Base-by-base conservation (phyloP, 1,140 invertebrate genomes). In the Cephus cinctus region DNA sequence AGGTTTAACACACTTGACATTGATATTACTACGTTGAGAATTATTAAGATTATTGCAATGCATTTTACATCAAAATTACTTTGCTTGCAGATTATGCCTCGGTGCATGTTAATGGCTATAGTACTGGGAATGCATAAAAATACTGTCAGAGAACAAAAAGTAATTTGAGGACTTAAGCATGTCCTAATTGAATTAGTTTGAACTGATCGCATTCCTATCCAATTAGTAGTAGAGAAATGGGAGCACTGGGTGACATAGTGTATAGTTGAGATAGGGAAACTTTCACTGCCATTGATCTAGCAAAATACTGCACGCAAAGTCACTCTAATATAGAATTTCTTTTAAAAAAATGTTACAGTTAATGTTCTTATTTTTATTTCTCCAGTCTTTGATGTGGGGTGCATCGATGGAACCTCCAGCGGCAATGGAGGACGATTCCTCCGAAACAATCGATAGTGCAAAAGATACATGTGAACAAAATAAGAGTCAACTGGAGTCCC, bases 151-250 rank as follows among this genome's bases (percentile, higher is more conserved):
- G n/a, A n/a, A n/a, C n/a, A n/a, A n/a, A n/a, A n/a, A n/a, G n/a
- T n/a, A n/a, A n/a, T n/a, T n/a, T n/a, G n/a, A n/a, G n/a, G n/a
- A n/a, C n/a, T n/a, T 56, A 50, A 54, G 59, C 50, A 58, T 44
- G 54, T 54, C 52, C 56, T 71, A 72, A 73, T 64, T 61, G 61
- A 67, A 75, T 75, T 75, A 75, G 63, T 72, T 72, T 74, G 71
- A 65, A 65, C 59, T 46, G 65, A 57, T 53, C 59, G 39, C 56
- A 48, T 43, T 50, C 39, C 52, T 55, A 75, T 75, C 70, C 73
- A 74, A 75, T 75, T 75, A 74, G 67, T 50, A 31, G 38, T 42
- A 43, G 19, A 30, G 65, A 67, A 75, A 74, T 69, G 60, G 60
- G 69, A 74, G 42, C 66, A 73, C 51, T 73, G 56, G 63, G 57